Percentiles rank a stretch among this genome's conserved stretches.
These are phyloP conservation scores for Limosa lapponica DNA, from an alignment of 2,797 vertebrate species.

Conservation along the genomic window DNA sequence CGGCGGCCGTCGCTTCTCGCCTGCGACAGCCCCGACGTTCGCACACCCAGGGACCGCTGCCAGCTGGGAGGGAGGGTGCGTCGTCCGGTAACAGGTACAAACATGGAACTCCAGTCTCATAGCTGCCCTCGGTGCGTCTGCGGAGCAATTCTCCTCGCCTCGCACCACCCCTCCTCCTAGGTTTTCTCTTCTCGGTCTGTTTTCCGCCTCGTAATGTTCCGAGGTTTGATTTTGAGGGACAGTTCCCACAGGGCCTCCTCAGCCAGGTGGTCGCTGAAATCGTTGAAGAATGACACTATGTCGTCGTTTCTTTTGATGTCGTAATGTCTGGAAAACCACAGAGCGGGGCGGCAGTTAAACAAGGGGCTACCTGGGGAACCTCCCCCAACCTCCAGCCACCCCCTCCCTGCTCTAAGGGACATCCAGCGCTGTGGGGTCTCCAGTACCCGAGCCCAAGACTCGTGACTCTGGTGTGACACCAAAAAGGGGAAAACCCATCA, in stretches of 20 bases:
- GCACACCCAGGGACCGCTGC: neutral
- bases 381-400: neutral
- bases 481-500: neutral
- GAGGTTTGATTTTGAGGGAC: conserved; percentile 98
- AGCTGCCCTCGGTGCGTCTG: conserved; percentile 24
- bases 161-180: conserved; percentile 72
- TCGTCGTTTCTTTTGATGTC: conserved; percentile 96
- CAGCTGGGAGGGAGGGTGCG: conserved; percentile 20
- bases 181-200: conserved; percentile 97
- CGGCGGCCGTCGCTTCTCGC: neutral
- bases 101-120: conserved; percentile 44
- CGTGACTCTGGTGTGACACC: neutral
- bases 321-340: conserved; percentile 85
- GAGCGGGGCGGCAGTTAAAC: neutral
- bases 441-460: neutral
- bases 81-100: conserved; percentile 48
- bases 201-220: conserved; percentile 91
- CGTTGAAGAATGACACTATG: conserved; percentile 97
- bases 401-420: neutral
- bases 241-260: conserved; percentile 99
- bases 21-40: neutral
- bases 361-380: neutral
- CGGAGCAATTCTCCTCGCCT: conserved; percentile 19
- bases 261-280: conserved; percentile 98
- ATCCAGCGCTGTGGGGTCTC: rapidly evolving